Conservation (phyloP, 1,140 invertebrate genomes). For the Lepidotrigona ventralis region DNA sequence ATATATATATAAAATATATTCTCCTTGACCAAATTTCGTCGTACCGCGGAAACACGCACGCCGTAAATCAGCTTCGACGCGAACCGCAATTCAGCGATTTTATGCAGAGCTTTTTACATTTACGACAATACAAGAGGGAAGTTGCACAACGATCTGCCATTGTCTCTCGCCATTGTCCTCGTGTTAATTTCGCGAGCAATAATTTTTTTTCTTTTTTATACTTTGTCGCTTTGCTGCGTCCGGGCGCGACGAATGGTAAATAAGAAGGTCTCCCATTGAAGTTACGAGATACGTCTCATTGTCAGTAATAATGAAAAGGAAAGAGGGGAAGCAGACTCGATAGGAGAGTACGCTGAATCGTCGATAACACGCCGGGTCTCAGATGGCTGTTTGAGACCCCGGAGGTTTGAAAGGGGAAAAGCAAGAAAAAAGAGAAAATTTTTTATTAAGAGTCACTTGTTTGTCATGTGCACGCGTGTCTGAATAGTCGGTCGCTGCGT, state of each 20-base stretch:
- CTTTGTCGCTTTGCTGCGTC: slow-evolving; percentile 57
- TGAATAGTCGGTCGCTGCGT: not conserved
- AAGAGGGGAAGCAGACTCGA: not conserved
- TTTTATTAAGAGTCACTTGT: slow-evolving; percentile 7
- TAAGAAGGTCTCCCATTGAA: not conserved
- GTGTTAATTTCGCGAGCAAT: slow-evolving; percentile 23
- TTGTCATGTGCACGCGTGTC: slow-evolving; percentile 20
- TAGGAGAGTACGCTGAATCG: not conserved
- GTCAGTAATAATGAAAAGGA: not conserved
- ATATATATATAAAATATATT: slow-evolving; percentile 9
- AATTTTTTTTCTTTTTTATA: slow-evolving; percentile 27
- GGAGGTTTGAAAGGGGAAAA: too few species aligned
- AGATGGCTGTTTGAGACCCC: not conserved
- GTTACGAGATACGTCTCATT: not conserved
- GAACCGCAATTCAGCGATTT: slow-evolving; percentile 2
- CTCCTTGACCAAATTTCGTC: slow-evolving; percentile 39
- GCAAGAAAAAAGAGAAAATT: not conserved
- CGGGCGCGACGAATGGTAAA: not conserved
- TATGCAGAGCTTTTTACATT: not conserved
- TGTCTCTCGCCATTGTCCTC: not conserved
- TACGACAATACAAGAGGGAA: not conserved
- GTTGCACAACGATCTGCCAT: not conserved
- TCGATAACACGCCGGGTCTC: not conserved
- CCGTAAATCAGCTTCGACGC: slow-evolving; percentile 7
- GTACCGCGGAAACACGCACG: not conserved